phyloP scores from a whole-genome alignment of 2,113 vertebrate genomes.

The Pseudonaja textilis region DNA sequence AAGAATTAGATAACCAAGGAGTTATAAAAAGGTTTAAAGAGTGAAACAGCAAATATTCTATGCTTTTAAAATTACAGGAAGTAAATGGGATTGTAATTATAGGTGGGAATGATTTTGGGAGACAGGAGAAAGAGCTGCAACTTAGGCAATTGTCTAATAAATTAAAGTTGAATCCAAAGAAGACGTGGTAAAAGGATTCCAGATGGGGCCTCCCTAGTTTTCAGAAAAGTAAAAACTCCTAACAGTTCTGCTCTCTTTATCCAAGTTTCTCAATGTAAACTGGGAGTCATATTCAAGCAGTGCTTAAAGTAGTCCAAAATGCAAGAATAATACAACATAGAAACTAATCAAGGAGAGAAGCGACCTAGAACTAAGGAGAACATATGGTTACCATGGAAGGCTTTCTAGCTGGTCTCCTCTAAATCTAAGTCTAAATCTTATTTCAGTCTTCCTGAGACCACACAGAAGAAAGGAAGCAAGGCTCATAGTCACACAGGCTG shows the following conservation, averaged over 20 bases:
- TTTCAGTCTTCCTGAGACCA: not conserved
- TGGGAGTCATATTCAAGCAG: not conserved
- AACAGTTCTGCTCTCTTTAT: not conserved
- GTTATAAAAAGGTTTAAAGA: not conserved
- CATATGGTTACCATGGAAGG: not conserved
- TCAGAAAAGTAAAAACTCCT: not conserved
- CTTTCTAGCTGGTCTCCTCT: not conserved
- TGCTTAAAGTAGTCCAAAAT: not conserved
- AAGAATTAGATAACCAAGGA: not conserved
- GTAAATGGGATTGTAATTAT: not conserved
- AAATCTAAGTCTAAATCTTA: not conserved
- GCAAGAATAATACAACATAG: no score
- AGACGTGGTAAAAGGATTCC: not conserved
- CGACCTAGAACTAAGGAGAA: not conserved
- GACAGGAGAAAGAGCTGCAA: not conserved
- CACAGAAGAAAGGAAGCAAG: not conserved
- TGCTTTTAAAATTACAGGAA: not conserved
- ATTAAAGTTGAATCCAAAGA: not conserved
- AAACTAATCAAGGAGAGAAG: not conserved
- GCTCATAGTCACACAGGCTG: not conserved
- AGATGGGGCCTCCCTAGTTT: not conserved
- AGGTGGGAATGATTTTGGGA: not conserved
- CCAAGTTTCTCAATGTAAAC: not conserved
- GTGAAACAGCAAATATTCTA: not conserved
- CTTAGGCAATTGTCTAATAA: not conserved